Evolutionary conservation across 2,888 invertebrate species (phyloP).

Genomic region (Cecidostiba fungosa): DNA sequence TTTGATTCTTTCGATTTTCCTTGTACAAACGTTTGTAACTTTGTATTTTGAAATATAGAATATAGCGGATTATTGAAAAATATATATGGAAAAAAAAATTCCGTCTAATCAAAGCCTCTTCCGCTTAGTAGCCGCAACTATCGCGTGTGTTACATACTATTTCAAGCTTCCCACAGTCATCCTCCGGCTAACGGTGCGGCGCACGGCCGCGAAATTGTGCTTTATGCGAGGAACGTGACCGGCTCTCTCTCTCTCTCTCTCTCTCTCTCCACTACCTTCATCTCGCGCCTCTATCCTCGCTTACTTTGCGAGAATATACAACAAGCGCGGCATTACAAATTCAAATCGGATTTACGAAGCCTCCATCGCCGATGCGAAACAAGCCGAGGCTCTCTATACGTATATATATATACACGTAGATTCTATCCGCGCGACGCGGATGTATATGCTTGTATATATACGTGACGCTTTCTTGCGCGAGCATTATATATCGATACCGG

Average conservation of each 20-base stretch:
- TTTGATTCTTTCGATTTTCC: neutral
- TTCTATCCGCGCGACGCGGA: conserved; percentile 37
- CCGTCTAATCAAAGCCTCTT: neutral
- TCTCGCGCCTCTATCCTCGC: conserved; percentile 16
- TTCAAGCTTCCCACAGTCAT: conserved; percentile 41
- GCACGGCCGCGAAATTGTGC: conserved; percentile 70
- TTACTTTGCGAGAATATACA: conserved; percentile 64
- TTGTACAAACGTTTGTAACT: too few relatives aligned
- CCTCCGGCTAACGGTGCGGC: conserved; percentile 30
- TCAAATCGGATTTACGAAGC: conserved; percentile 66
- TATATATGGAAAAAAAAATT: neutral
- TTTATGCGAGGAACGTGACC: conserved; percentile 76
- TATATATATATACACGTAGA: neutral
- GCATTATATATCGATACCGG: neutral
- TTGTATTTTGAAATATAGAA: too few relatives aligned
- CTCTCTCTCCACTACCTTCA: neutral
- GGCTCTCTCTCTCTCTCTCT: conserved; percentile 29
- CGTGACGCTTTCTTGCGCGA: conserved; percentile 41
- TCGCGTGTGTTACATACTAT: too few relatives aligned
- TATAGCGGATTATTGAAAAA: too few relatives aligned
- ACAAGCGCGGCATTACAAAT: conserved; percentile 65
- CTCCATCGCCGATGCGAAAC: conserved; percentile 43
- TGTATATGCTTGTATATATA: conserved; percentile 5
- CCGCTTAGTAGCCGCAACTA: conserved; percentile 7
- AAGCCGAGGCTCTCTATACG: conserved; percentile 20